These are phyloP conservation scores for Grammomys dolichurus DNA, from an alignment of 2,113 vertebrate species.

Conservation along the genomic window DNA sequence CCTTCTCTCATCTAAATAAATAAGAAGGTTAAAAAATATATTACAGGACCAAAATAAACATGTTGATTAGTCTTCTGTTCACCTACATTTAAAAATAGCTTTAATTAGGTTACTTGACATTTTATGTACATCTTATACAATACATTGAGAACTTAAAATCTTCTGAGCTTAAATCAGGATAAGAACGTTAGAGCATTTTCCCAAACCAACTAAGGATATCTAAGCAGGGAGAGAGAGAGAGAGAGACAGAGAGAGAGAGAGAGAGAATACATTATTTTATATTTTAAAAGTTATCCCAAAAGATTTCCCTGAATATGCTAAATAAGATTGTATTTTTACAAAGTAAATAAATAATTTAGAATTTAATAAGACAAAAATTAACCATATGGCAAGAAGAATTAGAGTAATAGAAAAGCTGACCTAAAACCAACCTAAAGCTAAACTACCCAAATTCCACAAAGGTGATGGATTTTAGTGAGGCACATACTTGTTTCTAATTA, in stretches of 20 bases:
- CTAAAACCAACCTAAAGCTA: conserved; percentile 8
- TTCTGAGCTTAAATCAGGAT: neutral
- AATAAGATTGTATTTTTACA: neutral
- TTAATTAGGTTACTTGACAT: conserved; percentile 36
- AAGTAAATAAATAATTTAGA: neutral
- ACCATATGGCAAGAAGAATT: neutral
- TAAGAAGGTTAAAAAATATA: neutral
- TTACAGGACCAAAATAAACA: conserved; percentile 6
- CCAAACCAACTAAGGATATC: neutral
- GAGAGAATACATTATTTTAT: neutral
- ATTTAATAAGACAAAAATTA: conserved; percentile 20
- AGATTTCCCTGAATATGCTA: neutral
- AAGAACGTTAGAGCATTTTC: neutral
- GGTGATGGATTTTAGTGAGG: neutral
- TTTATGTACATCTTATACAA: neutral
- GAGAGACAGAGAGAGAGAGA: neutral
- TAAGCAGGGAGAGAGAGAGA: neutral
- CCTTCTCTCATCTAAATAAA: neutral
- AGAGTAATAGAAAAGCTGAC: neutral
- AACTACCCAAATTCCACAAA: conserved; percentile 35
- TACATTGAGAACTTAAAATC: conserved; percentile 27
- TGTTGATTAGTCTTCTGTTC: neutral
- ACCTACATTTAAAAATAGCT: neutral
- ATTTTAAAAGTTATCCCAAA: neutral
- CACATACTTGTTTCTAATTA: conserved; percentile 1